phyloP scores from a whole-genome alignment of 2,888 invertebrate genomes.

The Acanthosepion lycidas region DNA sequence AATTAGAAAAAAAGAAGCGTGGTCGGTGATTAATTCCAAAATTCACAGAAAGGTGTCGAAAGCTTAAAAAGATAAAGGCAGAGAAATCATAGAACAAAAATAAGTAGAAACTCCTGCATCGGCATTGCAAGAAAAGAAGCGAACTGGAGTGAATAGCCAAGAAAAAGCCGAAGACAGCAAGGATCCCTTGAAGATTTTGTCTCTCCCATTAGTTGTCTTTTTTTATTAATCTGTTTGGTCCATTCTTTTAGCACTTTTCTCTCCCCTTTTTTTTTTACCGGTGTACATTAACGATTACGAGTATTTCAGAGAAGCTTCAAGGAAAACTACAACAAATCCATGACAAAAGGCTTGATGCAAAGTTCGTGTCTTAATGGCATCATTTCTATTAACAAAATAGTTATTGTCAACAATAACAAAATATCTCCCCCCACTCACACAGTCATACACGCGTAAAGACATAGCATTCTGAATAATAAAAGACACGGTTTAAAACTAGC shows the following conservation, averaged over 20 bases:
- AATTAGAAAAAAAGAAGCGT: not conserved
- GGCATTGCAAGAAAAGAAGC: not conserved
- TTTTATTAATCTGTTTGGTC: not conserved
- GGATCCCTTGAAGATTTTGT: not conserved
- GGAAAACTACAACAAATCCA: not conserved
- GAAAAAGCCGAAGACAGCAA: not conserved
- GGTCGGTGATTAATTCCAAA: too few relatives aligned
- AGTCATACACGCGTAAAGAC: not conserved
- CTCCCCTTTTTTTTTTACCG: not conserved
- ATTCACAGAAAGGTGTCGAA: not conserved
- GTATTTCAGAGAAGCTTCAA: not conserved
- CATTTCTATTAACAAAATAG: not conserved
- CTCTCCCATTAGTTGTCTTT: not conserved
- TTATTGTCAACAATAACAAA: constrained; percentile 20
- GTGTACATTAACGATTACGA: not conserved
- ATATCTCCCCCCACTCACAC: not conserved
- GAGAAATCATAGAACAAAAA: not conserved
- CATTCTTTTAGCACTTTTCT: not conserved
- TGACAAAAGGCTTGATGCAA: not conserved
- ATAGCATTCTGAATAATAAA: not conserved
- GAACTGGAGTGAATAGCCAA: not conserved
- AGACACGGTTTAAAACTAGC: not conserved
- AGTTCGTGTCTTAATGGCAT: not conserved
- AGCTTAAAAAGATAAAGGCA: not conserved
- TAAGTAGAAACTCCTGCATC: not conserved